Evolutionary conservation across 1,140 invertebrate genomes (phyloP).

Genomic region (Ptiloglossa arizonensis): DNA sequence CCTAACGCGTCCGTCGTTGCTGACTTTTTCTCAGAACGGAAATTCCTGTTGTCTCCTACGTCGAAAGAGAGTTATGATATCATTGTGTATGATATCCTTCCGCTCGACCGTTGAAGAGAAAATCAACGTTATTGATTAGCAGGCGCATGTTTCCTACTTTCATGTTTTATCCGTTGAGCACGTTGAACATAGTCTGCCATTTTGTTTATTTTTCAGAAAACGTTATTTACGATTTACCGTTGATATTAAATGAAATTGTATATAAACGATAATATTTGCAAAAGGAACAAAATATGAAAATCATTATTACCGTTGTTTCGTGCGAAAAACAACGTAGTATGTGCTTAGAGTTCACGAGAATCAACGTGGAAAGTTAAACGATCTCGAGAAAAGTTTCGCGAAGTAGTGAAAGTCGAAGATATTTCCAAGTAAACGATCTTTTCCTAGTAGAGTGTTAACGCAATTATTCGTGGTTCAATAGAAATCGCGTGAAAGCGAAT

Average conservation of each 20-base stretch:
- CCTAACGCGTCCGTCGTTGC: not conserved
- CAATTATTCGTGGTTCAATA: constrained; percentile 5
- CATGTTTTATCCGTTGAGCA: too few species aligned
- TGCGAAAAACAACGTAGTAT: too few species aligned
- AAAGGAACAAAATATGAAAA: not conserved
- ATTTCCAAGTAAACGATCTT: not conserved
- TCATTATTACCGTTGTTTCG: not conserved
- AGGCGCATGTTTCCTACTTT: too few species aligned
- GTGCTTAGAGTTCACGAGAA: too few species aligned
- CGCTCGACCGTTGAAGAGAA: constrained; percentile 5
- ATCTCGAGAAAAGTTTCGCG: too few species aligned
- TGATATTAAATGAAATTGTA: too few species aligned
- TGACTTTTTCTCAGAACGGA: constrained; percentile 9
- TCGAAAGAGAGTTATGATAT: constrained; percentile 26
- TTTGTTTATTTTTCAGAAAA: too few species aligned
- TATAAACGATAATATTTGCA: too few species aligned
- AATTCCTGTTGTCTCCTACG: constrained; percentile 4
- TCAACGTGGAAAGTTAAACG: too few species aligned
- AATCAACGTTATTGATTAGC: not conserved
- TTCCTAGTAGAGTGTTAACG: not conserved
- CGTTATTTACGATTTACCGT: too few species aligned
- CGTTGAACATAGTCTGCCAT: too few species aligned
- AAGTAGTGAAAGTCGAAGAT: constrained; percentile 5
- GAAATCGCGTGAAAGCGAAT: not conserved
- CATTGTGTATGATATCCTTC: not conserved